Evolutionary conservation across 2,113 vertebrate genomes (phyloP), one percentile per base, ranked within the genome.

Genomic region (Chamaetylas fuelleborni): DNA sequence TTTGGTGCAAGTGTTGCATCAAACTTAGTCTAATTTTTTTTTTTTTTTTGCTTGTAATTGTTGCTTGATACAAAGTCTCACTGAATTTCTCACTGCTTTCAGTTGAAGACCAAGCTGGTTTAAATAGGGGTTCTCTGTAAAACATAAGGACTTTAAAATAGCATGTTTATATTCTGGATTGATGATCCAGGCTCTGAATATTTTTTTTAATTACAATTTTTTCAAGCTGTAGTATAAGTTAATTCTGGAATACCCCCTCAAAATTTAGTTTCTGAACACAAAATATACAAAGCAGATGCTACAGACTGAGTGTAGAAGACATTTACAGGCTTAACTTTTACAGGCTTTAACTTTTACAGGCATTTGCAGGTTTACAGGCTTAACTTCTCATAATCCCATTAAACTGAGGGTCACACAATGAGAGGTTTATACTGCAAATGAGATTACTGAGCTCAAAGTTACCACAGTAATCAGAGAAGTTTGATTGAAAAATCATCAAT

Each of bases 361-460:
- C 83, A 42, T 43, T 51, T 67, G 50, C 53, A 77, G 48, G 47
- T 26, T 62, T 86, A 83, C 71, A 83, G 56, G 62, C 48, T 90
- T 90, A 83, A 42, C 10, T 77, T 93, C 34, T 77, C 50, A 8
- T 78, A 87, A 80, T 86, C 71, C 58, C 45, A 18, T 94, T 57
- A 70, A 83, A 86, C 5, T 77, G 79, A 73, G 62, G 56, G 38
- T 95, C 34, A 34, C 45, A 57, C 40, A 76, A 3, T 87, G 61
- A 76, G 54, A 56, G 66, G n/a, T 82, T 80, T 86, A 76, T 77
- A 14, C 25, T 65, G 14, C 20, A 65, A 54, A 77, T 81, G 62
- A 48, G 83, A 86, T 95, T 53, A 69, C 43, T 70, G 56, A 93
- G 58, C 60, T 92, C 81, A 80, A 54, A 67, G 76, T 92, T 88